These are phyloP conservation scores for Sussaba pulchella DNA, from an alignment of 2,888 invertebrate species.

Conservation along the genomic window DNA sequence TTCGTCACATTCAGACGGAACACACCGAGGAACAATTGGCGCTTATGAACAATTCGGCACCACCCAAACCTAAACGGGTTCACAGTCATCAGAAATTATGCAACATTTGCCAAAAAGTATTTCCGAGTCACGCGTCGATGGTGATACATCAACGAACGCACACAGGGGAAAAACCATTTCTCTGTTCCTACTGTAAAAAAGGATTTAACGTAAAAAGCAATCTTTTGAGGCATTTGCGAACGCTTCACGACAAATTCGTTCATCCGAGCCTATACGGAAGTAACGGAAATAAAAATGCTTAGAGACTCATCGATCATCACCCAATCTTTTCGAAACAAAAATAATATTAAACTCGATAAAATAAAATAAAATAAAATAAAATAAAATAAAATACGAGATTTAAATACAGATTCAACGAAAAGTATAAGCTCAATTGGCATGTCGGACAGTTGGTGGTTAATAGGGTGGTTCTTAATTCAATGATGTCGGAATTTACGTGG, in stretches of 20 bases:
- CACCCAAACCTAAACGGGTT: conserved; percentile 86
- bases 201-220: conserved; percentile 93
- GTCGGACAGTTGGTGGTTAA: too few relatives aligned
- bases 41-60: conserved; percentile 90
- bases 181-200: conserved; percentile 91
- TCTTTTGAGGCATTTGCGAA: conserved; percentile 90
- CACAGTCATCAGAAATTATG: conserved; percentile 85
- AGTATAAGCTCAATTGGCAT: too few relatives aligned
- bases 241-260: conserved; percentile 90
- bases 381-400: too few relatives aligned
- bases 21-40: conserved; percentile 94
- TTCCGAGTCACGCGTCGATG: conserved; percentile 93
- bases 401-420: too few relatives aligned
- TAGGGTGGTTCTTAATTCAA: too few relatives aligned
- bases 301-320: conserved; percentile 63
- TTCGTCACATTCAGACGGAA: conserved; percentile 93
- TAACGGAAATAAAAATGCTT: conserved; percentile 82
- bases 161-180: conserved; percentile 91
- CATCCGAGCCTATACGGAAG: conserved; percentile 83
- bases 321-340: conserved; percentile 44
- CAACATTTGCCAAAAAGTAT: conserved; percentile 89
- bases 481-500: too few relatives aligned
- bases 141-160: conserved; percentile 91
- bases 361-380: conserved; percentile 34
- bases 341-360: background rate